phyloP scores from a whole-genome alignment of 2,888 invertebrate species.

The Petrophora chlorosata region DNA sequence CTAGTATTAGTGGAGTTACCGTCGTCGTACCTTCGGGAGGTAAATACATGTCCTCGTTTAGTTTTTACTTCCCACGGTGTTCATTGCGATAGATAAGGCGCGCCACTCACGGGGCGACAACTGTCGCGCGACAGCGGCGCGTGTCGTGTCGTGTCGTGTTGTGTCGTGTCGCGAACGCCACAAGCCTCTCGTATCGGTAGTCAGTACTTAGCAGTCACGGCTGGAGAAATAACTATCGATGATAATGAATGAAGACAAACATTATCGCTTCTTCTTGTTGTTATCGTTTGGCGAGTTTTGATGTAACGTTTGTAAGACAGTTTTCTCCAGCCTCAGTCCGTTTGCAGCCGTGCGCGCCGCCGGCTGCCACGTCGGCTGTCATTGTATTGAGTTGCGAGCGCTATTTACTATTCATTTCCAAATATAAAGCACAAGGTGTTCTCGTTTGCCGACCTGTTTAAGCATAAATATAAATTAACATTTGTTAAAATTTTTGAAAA shows the following conservation, averaged over 20 bases:
- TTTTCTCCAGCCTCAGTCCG: conserved; percentile 16
- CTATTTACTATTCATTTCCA: conserved; percentile 40
- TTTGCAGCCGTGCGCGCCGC: conserved; percentile 3
- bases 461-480: conserved; percentile 28
- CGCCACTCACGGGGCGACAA: background rate
- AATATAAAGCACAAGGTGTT: conserved; percentile 34
- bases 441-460: conserved; percentile 35
- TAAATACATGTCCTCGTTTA: background rate
- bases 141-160: conserved; percentile 8
- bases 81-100: background rate
- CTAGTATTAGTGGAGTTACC: background rate
- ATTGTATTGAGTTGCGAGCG: conserved; percentile 40
- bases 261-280: conserved; percentile 18
- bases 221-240: conserved; percentile 12
- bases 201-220: conserved; percentile 21
- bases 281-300: conserved; percentile 4
- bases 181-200: conserved; percentile 34
- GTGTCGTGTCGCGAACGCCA: conserved; percentile 26
- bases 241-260: background rate
- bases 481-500: conserved; percentile 46
- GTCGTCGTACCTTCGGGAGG: background rate
- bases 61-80: background rate
- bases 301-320: too few relatives aligned
- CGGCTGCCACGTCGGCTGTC: conserved; percentile 35
- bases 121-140: conserved; percentile 19